Conservation (phyloP, 2,113 vertebrate genomes). For the Sylvia atricapilla region DNA sequence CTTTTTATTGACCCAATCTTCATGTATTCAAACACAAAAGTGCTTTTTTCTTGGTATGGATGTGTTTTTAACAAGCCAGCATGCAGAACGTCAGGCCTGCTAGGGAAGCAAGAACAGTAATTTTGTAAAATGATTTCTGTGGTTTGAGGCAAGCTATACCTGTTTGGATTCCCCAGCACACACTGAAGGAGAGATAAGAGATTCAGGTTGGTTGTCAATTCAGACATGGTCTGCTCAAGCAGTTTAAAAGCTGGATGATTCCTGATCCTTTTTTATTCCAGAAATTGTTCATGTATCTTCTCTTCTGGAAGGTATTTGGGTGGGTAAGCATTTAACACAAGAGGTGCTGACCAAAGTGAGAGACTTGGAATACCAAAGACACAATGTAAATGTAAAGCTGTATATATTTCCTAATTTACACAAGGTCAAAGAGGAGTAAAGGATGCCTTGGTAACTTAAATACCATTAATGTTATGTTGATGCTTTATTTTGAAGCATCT, state of each 20-base stretch:
- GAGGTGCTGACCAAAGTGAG: neutral
- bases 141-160: neutral
- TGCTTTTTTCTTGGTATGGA: neutral
- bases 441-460: neutral
- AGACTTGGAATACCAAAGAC: neutral
- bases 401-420: neutral
- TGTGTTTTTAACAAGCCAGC: neutral
- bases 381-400: neutral
- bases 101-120: neutral
- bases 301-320: neutral
- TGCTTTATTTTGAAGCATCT: neutral
- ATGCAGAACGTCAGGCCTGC: neutral
- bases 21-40: neutral
- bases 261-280: neutral
- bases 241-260: neutral
- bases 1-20: neutral
- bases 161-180: neutral
- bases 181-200: neutral
- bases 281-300: neutral
- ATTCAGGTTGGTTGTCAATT: neutral
- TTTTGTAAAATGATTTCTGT: neutral
- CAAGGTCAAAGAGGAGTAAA: neutral
- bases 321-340: neutral
- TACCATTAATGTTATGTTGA: neutral
- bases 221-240: neutral